These are phyloP conservation scores for Acinonyx jubatus DNA, from an alignment of 2,113 vertebrate species.

Conservation along the genomic window DNA sequence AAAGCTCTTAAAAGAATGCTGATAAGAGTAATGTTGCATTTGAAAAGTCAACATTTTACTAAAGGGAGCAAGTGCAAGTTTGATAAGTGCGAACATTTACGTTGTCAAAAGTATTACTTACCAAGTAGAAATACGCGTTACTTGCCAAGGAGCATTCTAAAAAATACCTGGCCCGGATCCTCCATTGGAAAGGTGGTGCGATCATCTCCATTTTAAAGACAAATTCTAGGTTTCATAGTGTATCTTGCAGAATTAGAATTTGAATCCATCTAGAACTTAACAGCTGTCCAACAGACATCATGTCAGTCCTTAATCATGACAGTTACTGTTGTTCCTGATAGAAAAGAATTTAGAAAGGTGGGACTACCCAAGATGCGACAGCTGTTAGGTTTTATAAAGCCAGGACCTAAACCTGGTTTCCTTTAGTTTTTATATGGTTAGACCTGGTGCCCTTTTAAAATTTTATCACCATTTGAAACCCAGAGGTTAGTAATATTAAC, in stretches of 20 bases:
- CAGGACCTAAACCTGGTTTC: neutral
- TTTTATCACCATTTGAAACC: neutral
- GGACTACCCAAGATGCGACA: neutral
- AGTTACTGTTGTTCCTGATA: neutral
- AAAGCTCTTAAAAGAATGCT: neutral
- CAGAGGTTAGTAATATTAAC: neutral
- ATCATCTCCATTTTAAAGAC: neutral
- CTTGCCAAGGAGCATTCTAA: neutral
- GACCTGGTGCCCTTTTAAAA: neutral
- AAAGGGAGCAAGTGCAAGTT: neutral
- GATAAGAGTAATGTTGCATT: neutral
- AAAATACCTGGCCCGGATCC: neutral
- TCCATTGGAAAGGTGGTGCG: neutral
- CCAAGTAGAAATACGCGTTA: neutral
- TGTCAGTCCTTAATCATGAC: neutral
- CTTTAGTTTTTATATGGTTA: neutral
- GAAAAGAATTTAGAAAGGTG: neutral
- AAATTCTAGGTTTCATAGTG: neutral
- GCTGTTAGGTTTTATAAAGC: neutral
- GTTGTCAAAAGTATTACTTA: neutral
- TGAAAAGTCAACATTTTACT: neutral
- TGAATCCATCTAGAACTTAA: neutral
- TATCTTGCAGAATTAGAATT: neutral
- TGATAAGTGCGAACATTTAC: neutral
- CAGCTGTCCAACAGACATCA: neutral